Evolutionary conservation across 2,888 invertebrate genomes (phyloP).

Genomic region (Lysandra bellargus): DNA sequence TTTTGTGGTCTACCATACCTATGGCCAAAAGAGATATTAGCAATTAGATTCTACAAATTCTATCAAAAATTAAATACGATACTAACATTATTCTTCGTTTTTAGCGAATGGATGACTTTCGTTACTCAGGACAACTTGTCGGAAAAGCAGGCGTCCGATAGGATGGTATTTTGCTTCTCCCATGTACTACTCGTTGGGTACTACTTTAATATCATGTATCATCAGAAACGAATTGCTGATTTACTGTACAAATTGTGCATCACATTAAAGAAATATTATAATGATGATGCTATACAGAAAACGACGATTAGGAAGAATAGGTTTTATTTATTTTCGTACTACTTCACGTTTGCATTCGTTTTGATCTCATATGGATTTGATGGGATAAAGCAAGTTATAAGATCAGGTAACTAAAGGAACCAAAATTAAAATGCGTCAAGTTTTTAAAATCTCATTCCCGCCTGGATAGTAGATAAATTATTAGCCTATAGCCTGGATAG

Average conservation of each 20-base stretch:
- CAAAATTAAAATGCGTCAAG: not conserved
- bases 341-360: constrained; percentile 36
- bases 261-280: constrained; percentile 48
- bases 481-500: no score
- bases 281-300: constrained; percentile 51
- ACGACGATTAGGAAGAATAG: constrained; percentile 50
- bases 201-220: constrained; percentile 41
- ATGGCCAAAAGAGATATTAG: constrained; percentile 47
- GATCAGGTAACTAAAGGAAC: constrained; percentile 37
- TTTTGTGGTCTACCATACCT: constrained; percentile 47
- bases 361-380: constrained; percentile 45
- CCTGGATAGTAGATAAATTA: no score
- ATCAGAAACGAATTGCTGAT: constrained; percentile 43
- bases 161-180: constrained; percentile 46
- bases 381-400: constrained; percentile 42
- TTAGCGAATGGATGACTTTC: constrained; percentile 46
- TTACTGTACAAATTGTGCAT: constrained; percentile 47
- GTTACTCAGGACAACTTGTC: constrained; percentile 46
- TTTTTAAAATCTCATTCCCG: not conserved
- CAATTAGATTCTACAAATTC: constrained; percentile 41
- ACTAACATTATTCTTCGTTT: constrained; percentile 43
- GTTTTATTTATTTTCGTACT: constrained; percentile 44
- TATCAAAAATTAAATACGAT: constrained; percentile 42
- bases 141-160: constrained; percentile 46
- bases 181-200: constrained; percentile 48